Conservation (phyloP, 2,797 vertebrate species). For the Enteromius thamalakanensis region DNA sequence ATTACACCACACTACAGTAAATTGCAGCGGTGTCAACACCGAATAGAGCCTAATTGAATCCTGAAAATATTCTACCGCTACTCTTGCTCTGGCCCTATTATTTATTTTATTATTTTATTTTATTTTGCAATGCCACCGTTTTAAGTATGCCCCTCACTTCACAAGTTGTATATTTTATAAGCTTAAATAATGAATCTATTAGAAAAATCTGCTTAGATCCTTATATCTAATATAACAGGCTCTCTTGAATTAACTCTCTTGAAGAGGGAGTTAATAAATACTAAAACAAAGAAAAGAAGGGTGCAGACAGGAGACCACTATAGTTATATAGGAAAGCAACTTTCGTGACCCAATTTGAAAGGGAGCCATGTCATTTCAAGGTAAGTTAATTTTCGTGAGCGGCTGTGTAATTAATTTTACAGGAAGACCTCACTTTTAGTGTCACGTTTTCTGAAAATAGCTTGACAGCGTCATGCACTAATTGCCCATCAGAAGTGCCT, state of each 20-base stretch:
- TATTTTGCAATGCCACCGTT: background rate
- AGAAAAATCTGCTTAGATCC: slow-evolving; percentile 5
- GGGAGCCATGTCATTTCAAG: slow-evolving; percentile 42
- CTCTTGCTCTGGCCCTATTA: background rate
- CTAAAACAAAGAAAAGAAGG: slow-evolving; percentile 24
- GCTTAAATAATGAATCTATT: background rate
- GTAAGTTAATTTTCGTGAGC: slow-evolving; percentile 26
- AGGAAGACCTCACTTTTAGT: slow-evolving; percentile 25
- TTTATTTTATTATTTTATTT: slow-evolving; percentile 4
- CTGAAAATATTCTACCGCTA: background rate
- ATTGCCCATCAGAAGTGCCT: slow-evolving; percentile 16
- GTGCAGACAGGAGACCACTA: slow-evolving; percentile 1
- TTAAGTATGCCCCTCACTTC: background rate
- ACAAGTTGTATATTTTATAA: slow-evolving; percentile 17
- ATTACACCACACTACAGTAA: background rate
- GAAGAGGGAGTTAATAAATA: background rate
- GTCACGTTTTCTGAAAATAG: slow-evolving; percentile 44
- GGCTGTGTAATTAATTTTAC: slow-evolving; percentile 47
- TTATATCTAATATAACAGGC: background rate
- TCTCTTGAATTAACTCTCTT: slow-evolving; percentile 5
- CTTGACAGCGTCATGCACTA: slow-evolving; percentile 26
- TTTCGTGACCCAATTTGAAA: slow-evolving; percentile 44
- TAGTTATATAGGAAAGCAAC: slow-evolving; percentile 20
- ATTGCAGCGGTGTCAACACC: background rate
- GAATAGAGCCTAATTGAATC: background rate